Evolutionary conservation across 2,797 vertebrate genomes (phyloP).

Genomic region (Urosaurus nigricauda): DNA sequence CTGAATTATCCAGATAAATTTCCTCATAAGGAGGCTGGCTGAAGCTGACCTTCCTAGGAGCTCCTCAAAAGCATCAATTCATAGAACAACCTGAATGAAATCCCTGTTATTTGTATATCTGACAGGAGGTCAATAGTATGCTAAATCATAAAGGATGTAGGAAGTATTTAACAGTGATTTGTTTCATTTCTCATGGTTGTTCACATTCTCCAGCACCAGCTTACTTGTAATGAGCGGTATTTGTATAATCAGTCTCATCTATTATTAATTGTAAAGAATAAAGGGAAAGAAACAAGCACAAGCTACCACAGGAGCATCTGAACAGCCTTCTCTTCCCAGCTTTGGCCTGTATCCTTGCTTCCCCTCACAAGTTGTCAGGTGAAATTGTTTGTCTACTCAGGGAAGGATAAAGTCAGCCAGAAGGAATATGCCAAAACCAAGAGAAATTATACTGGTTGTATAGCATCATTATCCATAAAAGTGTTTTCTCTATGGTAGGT

Average conservation of each 20-base stretch:
- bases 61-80: not conserved
- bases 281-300: not conserved
- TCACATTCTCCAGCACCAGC: not conserved
- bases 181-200: not conserved
- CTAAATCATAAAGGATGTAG: not conserved
- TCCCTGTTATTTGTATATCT: not conserved
- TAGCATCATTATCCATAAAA: not conserved
- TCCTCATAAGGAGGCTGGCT: not conserved
- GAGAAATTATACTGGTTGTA: not conserved
- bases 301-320: too few relatives aligned
- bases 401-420: not conserved
- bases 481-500: not conserved
- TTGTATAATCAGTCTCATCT: not conserved
- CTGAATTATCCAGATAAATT: not conserved
- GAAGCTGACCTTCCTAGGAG: not conserved
- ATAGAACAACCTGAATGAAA: not conserved
- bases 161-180: not conserved
- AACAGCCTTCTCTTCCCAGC: not conserved
- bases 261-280: not conserved
- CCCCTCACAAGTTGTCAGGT: not conserved
- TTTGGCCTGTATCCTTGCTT: not conserved
- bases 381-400: not conserved
- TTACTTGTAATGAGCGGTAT: not conserved
- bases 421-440: not conserved
- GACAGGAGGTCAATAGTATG: not conserved